Percentiles rank a stretch among this genome's conserved stretches.
Evolutionary conservation across 2,113 vertebrate genomes (phyloP).

Genomic region (Forbesichthys agassizii): DNA sequence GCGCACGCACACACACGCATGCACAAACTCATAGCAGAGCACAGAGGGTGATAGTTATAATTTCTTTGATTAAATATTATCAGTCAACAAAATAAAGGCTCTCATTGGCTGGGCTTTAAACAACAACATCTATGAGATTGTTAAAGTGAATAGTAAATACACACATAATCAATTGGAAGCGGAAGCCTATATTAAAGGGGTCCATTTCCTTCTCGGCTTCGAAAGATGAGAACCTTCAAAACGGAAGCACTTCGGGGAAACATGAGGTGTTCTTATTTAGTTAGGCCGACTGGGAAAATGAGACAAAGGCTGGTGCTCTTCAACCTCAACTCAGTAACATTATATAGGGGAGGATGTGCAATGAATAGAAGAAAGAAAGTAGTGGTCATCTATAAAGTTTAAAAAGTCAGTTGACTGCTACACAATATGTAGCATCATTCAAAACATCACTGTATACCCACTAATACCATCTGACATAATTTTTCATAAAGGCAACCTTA

Average conservation of each 20-base stretch:
- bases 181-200: not conserved
- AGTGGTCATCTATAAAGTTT: slow-evolving; percentile 21
- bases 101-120: not conserved
- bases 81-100: slow-evolving; percentile 30
- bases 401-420: not conserved
- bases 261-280: slow-evolving; percentile 43
- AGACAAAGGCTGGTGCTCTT: slow-evolving; percentile 25
- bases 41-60: slow-evolving; percentile 19
- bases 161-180: not conserved
- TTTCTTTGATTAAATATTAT: slow-evolving; percentile 41
- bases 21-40: slow-evolving; percentile 45
- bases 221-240: slow-evolving; percentile 37
- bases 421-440: no score
- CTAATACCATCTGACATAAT: not conserved
- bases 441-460: no score
- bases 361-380: slow-evolving; percentile 2
- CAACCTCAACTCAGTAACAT: slow-evolving; percentile 25
- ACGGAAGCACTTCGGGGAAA: slow-evolving; percentile 29
- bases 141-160: not conserved
- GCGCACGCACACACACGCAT: slow-evolving; percentile 19
- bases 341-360: slow-evolving; percentile 15
- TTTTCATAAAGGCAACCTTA: not conserved
- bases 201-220: slow-evolving; percentile 16
- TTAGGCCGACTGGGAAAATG: slow-evolving; percentile 37
- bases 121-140: not conserved